A percentile compares a stretch with the other conserved stretches of the same genome.
Evolutionary conservation across 2,888 invertebrate species (phyloP).

Genomic region (Zonitis immaculata): DNA sequence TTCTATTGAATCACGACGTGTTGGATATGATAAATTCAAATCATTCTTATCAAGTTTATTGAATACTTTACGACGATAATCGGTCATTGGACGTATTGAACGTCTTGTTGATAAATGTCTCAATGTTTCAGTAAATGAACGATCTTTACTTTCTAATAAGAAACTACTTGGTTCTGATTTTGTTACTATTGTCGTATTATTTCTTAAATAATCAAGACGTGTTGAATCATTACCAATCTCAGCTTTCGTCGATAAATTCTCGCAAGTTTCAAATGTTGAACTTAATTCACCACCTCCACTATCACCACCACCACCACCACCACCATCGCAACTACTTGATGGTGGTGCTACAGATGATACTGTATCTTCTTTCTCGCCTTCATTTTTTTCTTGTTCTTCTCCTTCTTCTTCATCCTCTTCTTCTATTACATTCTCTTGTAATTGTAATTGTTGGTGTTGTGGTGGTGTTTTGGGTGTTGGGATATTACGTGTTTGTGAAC

Average conservation of each 20-base stretch:
- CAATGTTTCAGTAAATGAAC: constrained; percentile 34
- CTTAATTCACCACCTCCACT: constrained; percentile 9
- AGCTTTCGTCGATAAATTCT: constrained; percentile 36
- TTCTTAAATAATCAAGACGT: constrained; percentile 31
- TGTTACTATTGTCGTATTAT: constrained; percentile 12
- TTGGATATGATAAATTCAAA: constrained; percentile 15
- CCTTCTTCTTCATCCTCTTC: constrained; percentile 13
- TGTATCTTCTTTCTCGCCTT: no score
- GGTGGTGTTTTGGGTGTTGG: constrained; percentile 45
- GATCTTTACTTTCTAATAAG: constrained; percentile 29
- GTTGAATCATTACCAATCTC: constrained; percentile 39
- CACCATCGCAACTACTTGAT: not conserved
- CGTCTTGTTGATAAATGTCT: constrained; percentile 31
- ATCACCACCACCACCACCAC: not conserved
- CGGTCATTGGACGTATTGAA: constrained; percentile 29
- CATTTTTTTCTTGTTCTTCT: constrained; percentile 4
- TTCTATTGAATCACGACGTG: constrained; percentile 24
- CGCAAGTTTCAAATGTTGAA: constrained; percentile 15
- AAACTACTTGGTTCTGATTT: constrained; percentile 27
- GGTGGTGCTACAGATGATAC: not conserved
- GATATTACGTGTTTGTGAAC: constrained; percentile 42
- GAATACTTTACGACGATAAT: constrained; percentile 29
- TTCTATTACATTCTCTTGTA: constrained; percentile 21
- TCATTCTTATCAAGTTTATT: constrained; percentile 25
- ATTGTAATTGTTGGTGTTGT: not conserved